Evolutionary conservation across 2,797 vertebrate species (phyloP), one percentile per base, ranked within the genome.

Genomic region (Clarias laeviceps): DNA sequence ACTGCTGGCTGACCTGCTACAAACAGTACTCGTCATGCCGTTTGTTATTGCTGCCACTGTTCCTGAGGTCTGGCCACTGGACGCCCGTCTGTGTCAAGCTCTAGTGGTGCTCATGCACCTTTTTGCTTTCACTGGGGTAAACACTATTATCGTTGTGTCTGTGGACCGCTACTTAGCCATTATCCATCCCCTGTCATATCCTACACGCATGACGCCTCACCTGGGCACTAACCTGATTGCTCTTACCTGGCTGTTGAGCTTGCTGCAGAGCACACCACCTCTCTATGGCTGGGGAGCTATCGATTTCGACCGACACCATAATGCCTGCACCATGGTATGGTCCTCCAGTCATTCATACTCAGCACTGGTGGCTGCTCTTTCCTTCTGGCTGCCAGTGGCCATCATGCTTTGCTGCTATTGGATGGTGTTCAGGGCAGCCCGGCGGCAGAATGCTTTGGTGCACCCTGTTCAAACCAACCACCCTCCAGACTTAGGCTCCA

Each of bases 111-210:
- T 97, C 84, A 97, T 97, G 94, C 97, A 97, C 91, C 94, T 97
- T n/a, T 97, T 98, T 15, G 96, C 97, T 0, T 98, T 97, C 4
- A 93, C 97, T 0, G 96, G 96, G 0, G 97, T 97, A 84, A 97
- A 97, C 91, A 98, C 97, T 85, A 97, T 97, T 37, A 95, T 97
- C 0, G 95, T 97, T 5, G 97, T 97, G 65, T 97, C 97, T 0
- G 93, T 98, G 82, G 97, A 97, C 87, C 96, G 96, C 85, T 98
- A 97, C 91, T 89, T 98, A 91, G 96, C 96, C 89, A 98, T 97
- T 88, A 97, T 98, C 88, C 96, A 98, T 88, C 97, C 97, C 12
- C 91, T 97, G 65, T 97, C 97, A 72, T 98, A 98, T 86, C 96
- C 97, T 17, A 93, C 96, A 74, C 96, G 96, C 72, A 97, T 97